phyloP scores from a whole-genome alignment of 2,888 invertebrate genomes.

The Sceliomorpha sp. region DNA sequence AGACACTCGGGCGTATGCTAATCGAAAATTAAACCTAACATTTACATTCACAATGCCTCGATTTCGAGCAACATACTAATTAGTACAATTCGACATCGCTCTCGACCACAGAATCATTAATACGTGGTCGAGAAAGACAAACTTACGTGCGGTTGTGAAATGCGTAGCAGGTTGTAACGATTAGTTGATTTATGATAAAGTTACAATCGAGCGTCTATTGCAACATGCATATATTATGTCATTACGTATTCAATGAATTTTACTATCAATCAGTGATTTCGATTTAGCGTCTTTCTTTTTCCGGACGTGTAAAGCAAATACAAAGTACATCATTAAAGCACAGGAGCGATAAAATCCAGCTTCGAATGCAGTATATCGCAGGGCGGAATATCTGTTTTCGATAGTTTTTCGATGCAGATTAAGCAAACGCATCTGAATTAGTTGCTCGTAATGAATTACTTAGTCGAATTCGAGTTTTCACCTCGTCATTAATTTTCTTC shows the following conservation, averaged over 20 bases:
- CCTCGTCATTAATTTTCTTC: conserved; percentile 55
- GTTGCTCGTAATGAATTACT: conserved; percentile 47
- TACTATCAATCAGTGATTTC: conserved; percentile 17
- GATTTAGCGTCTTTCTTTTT: conserved; percentile 7
- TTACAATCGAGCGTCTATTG: conserved; percentile 16
- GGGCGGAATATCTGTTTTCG: conserved; percentile 30
- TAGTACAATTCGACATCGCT: conserved; percentile 8
- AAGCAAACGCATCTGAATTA: conserved; percentile 42
- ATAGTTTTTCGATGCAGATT: conserved; percentile 47
- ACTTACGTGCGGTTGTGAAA: neutral
- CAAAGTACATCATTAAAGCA: conserved; percentile 15
- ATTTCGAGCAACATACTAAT: conserved; percentile 16
- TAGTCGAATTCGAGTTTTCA: conserved; percentile 52
- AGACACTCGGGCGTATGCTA: conserved; percentile 1
- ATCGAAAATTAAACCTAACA: conserved; percentile 20
- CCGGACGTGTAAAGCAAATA: conserved; percentile 23
- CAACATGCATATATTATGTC: conserved; percentile 33
- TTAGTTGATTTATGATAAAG: conserved; percentile 14
- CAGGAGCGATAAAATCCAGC: conserved; percentile 33
- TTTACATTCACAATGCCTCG: conserved; percentile 17
- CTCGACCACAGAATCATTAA: conserved; percentile 1
- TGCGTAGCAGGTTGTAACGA: neutral
- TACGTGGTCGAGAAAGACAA: conserved; percentile 5
- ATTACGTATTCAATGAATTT: conserved; percentile 43
- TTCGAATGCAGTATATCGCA: conserved; percentile 33